Percentiles rank a stretch among this genome's conserved stretches.
These are phyloP conservation scores for Anas flavirostris DNA, from an alignment of 2,797 vertebrate species.

Conservation along the genomic window DNA sequence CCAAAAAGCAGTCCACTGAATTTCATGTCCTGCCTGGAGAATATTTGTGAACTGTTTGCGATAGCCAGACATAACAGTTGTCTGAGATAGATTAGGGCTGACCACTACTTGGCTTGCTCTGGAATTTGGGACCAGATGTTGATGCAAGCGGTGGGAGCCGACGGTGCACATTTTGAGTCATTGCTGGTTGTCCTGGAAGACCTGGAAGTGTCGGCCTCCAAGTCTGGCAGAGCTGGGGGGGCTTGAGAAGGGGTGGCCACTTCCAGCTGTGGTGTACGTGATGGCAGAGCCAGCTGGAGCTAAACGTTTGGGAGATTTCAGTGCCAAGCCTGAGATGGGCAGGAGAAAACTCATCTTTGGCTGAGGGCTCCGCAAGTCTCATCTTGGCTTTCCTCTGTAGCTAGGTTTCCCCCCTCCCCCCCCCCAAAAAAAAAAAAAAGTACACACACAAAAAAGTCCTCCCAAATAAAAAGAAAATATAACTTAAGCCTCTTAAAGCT, in stretches of 20 bases:
- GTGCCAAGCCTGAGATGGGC: background rate
- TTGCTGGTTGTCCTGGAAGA: conserved; percentile 11
- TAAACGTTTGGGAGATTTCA: background rate
- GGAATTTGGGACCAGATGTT: conserved; percentile 29
- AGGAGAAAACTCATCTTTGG: background rate
- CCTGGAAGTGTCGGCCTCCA: background rate
- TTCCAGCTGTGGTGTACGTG: background rate
- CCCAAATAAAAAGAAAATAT: background rate
- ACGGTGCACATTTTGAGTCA: accelerated
- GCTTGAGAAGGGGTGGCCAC: background rate
- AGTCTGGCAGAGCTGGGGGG: background rate
- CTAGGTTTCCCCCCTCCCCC: background rate
- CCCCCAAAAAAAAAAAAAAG: background rate
- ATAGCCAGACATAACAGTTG: conserved; percentile 55
- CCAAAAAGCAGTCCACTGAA: conserved; percentile 31
- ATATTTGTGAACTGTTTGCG: conserved; percentile 9
- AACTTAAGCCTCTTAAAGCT: background rate
- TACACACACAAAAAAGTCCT: accelerated
- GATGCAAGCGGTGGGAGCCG: background rate
- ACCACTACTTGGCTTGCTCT: background rate
- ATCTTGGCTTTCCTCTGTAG: background rate
- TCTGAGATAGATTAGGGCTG: conserved; percentile 42
- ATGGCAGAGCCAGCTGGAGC: background rate
- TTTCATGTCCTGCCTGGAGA: conserved; percentile 1
- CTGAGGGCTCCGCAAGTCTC: background rate